Evolutionary conservation across 2,888 invertebrate species (phyloP).

Genomic region (Dioctria rufipes): DNA sequence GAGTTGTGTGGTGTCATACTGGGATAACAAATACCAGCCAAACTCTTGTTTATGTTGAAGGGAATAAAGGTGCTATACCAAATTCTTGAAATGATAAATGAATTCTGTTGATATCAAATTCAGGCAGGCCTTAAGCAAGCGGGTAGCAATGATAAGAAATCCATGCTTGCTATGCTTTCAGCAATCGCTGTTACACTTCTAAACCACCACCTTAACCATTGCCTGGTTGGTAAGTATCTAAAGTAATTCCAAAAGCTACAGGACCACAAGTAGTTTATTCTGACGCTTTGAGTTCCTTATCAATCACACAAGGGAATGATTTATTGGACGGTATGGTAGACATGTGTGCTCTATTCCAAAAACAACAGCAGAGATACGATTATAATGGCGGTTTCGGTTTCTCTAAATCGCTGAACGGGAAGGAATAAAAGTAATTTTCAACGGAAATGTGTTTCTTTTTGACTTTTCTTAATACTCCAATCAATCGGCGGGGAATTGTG

Average conservation of each 20-base stretch:
- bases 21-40: too few relatives aligned
- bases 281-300: conserved; percentile 16
- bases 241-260: neutral
- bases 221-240: too few relatives aligned
- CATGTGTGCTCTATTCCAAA: neutral
- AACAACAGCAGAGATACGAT: neutral
- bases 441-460: neutral
- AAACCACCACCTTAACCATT: too few relatives aligned
- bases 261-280: neutral
- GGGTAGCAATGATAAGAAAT: neutral
- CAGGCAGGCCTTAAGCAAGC: too few relatives aligned
- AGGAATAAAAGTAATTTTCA: neutral
- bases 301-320: conserved; percentile 22
- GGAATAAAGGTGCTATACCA: too few relatives aligned
- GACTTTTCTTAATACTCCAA: neutral
- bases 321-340: conserved; percentile 11
- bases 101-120: too few relatives aligned
- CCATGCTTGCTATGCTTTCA: neutral
- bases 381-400: neutral
- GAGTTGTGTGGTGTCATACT: too few relatives aligned
- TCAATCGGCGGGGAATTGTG: neutral
- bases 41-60: too few relatives aligned
- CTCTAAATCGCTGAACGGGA: neutral
- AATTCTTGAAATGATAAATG: too few relatives aligned
- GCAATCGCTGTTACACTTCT: neutral